A percentile compares a stretch with the other conserved stretches of the same genome.
Evolutionary conservation across 2,888 invertebrate species (phyloP).

Genomic region (Epirrhoe alternata): DNA sequence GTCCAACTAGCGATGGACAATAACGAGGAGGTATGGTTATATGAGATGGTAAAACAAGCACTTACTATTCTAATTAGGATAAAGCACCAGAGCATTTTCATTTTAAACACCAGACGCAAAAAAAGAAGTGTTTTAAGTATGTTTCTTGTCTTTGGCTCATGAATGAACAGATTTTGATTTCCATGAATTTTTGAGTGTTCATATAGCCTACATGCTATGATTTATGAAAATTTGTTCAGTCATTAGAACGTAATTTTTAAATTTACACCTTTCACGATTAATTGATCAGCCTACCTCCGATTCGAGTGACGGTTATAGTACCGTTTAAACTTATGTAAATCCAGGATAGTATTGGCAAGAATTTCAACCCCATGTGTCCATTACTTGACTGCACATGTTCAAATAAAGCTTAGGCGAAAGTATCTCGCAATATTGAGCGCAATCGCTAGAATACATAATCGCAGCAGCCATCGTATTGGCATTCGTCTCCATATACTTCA

Average conservation of each 20-base stretch:
- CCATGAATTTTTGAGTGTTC: no score
- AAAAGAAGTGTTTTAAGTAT: no score
- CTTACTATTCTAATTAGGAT: background rate
- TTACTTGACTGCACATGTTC: slow-evolving; percentile 77
- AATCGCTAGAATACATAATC: slow-evolving; percentile 78
- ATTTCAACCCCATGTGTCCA: slow-evolving; percentile 77
- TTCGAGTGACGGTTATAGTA: background rate
- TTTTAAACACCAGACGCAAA: background rate
- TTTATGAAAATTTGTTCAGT: no score
- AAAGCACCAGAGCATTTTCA: slow-evolving; percentile 1
- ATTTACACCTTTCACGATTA: background rate
- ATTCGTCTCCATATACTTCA: slow-evolving; percentile 82
- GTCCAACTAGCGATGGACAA: no score
- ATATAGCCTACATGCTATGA: no score
- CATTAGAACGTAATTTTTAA: no score
- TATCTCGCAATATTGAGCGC: slow-evolving; percentile 74
- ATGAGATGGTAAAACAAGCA: no score
- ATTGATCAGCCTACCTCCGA: background rate
- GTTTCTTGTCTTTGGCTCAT: no score
- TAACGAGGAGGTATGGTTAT: no score
- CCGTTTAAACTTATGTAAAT: background rate
- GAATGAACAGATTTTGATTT: no score
- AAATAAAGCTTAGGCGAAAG: slow-evolving; percentile 77
- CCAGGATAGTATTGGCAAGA: background rate
- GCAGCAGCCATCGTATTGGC: slow-evolving; percentile 77